Evolutionary conservation across 2,797 vertebrate species (phyloP).

Genomic region (Xiphorhynchus erythropygius): DNA sequence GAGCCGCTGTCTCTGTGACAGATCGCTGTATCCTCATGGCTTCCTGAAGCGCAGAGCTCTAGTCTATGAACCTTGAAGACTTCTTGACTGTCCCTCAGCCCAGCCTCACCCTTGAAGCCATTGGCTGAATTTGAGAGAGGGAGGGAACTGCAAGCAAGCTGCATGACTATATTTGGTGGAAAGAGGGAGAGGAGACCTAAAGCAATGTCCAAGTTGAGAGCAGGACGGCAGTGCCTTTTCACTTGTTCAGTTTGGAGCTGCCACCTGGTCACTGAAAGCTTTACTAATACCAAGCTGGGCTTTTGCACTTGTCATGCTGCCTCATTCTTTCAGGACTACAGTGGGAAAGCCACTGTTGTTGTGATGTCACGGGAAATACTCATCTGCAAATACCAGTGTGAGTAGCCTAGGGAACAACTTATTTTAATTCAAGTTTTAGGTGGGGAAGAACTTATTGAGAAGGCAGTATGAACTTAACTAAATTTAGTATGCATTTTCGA

Average conservation of each 20-base stretch:
- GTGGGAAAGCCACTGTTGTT: background rate
- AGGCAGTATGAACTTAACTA: background rate
- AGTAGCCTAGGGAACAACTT: background rate
- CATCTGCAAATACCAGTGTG: background rate
- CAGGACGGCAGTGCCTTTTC: background rate
- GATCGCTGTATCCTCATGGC: background rate
- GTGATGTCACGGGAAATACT: background rate
- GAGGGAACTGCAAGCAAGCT: background rate
- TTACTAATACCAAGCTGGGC: background rate
- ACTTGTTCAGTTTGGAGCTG: background rate
- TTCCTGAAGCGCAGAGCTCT: background rate
- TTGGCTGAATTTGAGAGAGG: background rate
- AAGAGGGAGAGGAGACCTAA: background rate
- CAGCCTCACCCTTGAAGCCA: background rate
- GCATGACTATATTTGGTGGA: background rate
- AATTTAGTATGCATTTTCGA: background rate
- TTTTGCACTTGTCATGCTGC: background rate
- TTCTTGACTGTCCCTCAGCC: background rate
- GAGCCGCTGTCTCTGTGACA: background rate
- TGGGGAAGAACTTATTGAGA: background rate
- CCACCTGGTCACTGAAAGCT: background rate
- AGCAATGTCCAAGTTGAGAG: background rate
- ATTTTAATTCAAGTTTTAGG: background rate
- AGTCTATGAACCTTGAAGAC: background rate
- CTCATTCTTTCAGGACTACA: background rate